Percentiles rank a stretch among this genome's conserved stretches.
phyloP scores from a whole-genome alignment of 2,888 invertebrate species.

The Brachycybe producta region DNA sequence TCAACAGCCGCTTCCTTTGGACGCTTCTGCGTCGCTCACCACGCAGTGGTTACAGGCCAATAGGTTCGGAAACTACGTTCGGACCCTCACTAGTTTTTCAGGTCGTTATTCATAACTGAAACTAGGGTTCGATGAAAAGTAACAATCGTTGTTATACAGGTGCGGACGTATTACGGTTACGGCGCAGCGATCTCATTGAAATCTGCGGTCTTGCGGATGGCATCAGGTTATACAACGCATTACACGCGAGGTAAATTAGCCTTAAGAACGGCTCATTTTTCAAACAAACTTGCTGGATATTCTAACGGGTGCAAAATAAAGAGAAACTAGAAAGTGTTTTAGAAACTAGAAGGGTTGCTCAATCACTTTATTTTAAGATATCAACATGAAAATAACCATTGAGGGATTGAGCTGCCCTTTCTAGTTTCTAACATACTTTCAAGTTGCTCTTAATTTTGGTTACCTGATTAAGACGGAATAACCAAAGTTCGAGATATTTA shows the following conservation, averaged over 20 bases:
- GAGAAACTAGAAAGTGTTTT: too few species aligned
- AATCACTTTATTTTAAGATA: too few species aligned
- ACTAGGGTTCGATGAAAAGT: too few species aligned
- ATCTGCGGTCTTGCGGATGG: slow-evolving; percentile 90
- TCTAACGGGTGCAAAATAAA: slow-evolving; percentile 2
- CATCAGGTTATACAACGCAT: slow-evolving; percentile 77
- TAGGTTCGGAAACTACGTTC: slow-evolving; percentile 59
- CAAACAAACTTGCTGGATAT: too few species aligned
- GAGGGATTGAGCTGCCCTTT: too few species aligned
- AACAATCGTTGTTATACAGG: slow-evolving; percentile 33
- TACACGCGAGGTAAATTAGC: slow-evolving; percentile 62
- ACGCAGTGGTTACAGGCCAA: slow-evolving; percentile 64
- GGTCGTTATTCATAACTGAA: slow-evolving; percentile 32
- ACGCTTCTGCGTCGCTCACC: slow-evolving; percentile 52
- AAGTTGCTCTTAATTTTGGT: too few species aligned
- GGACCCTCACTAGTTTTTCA: slow-evolving; percentile 70
- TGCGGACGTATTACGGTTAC: slow-evolving; percentile 73
- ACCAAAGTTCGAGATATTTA: too few species aligned
- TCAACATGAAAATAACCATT: too few species aligned
- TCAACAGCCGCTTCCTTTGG: slow-evolving; percentile 46
- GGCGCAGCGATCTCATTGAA: slow-evolving; percentile 82
- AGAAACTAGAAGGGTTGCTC: too few species aligned
- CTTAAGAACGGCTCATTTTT: too few species aligned
- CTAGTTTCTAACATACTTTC: too few species aligned
- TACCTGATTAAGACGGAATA: too few species aligned